Conservation (phyloP, 2,888 invertebrate genomes). For the Leucoma salicis region DNA sequence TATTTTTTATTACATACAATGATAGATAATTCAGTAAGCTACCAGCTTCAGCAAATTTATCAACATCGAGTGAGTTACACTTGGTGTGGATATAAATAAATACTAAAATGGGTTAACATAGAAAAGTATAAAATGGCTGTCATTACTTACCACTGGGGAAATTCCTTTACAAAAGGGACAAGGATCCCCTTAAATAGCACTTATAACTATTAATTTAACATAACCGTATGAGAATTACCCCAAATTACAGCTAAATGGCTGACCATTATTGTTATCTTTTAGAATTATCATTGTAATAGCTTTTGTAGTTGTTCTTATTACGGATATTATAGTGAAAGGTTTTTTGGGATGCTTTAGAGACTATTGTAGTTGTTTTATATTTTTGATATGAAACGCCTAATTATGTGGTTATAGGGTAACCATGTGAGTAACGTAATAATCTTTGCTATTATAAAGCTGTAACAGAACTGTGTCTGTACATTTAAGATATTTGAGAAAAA, state of each 20-base stretch:
- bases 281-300: slow-evolving; percentile 44
- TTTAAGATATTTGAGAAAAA: too few species aligned
- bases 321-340: not conserved
- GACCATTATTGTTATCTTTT: slow-evolving; percentile 49
- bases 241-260: slow-evolving; percentile 30
- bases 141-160: slow-evolving; percentile 9
- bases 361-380: not conserved
- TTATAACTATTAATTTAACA: slow-evolving; percentile 27
- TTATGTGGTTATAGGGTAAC: too few species aligned
- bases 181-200: slow-evolving; percentile 19
- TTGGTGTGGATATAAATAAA: too few species aligned
- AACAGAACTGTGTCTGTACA: too few species aligned
- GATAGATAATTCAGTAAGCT: too few species aligned
- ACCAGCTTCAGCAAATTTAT: too few species aligned
- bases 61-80: too few species aligned
- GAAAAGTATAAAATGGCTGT: not conserved
- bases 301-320: slow-evolving; percentile 20
- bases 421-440: too few species aligned
- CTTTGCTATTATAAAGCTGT: too few species aligned
- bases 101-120: not conserved
- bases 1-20: too few species aligned
- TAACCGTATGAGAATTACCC: slow-evolving; percentile 27
- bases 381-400: too few species aligned
- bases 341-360: not conserved
- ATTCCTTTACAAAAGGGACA: slow-evolving; percentile 13